Evolutionary conservation across 2,113 vertebrate species (phyloP).

Genomic region (Barbus barbus): DNA sequence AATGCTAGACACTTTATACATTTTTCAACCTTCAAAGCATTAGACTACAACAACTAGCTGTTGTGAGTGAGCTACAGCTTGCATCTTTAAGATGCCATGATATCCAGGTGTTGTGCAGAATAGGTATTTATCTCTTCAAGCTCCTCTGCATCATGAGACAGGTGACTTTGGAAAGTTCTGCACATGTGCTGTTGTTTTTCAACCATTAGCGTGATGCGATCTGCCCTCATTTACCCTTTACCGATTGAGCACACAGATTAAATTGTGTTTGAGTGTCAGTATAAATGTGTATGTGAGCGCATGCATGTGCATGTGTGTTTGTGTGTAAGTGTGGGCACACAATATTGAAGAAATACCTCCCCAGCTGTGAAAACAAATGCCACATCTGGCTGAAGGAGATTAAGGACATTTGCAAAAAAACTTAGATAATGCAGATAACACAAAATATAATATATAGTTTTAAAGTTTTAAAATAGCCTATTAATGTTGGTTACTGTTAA

Average conservation of each 20-base stretch:
- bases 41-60: neutral
- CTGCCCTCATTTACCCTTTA: neutral
- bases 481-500: too few relatives aligned
- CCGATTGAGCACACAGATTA: conserved; percentile 4
- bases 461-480: too few relatives aligned
- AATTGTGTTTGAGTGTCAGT: neutral
- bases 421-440: too few relatives aligned
- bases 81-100: neutral
- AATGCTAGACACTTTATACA: neutral
- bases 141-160: neutral
- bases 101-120: conserved; percentile 8
- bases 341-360: conserved; percentile 43
- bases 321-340: neutral
- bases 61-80: neutral
- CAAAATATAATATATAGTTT: too few relatives aligned
- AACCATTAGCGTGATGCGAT: conserved; percentile 5
- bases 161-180: conserved; percentile 2
- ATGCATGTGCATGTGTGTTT: neutral
- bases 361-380: conserved; percentile 43
- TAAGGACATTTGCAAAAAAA: neutral
- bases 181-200: neutral
- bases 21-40: neutral
- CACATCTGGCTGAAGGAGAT: conserved; percentile 47
- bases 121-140: neutral
- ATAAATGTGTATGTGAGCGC: neutral